Evolutionary conservation across 2,797 vertebrate species (phyloP), one percentile per base, ranked within the genome.

Genomic region (Sebastolobus alascanus): DNA sequence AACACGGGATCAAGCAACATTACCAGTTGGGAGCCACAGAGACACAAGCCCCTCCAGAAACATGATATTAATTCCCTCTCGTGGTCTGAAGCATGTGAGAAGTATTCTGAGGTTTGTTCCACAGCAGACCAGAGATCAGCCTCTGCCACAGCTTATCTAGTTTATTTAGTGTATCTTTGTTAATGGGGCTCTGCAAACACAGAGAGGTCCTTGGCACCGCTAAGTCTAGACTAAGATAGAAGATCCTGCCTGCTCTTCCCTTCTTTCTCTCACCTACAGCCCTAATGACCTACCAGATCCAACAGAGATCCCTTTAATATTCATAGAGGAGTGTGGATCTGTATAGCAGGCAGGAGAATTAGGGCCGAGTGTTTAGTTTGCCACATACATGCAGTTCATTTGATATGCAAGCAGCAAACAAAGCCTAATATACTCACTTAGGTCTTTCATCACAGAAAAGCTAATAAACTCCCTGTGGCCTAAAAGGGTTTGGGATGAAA

Each of bases 221-320:
- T 75, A 35, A 90, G 95, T 96, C 96, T 96, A 95, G 95, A 95
- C 95, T 86, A 70, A 71, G 63, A 86, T 65, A 60, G 20, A 27
- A 80, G 68, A 75, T 64, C 71, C 71, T 73, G 37, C 75, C 55
- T 58, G 6, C 67, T 81, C 72, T 58, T 31, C 69, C 52, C 58
- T 52, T 37, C 58, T 27, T 80, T 50, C 66, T 88, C 92, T 88
- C 92, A 92, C 92, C 89, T 85, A 58, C 55, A 68, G 70, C 86
- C 80, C 84, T 89, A 88, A 90, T 93, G 84, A 88, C 71, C 83
- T 84, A 75, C 84, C 65, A 61, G 79, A 85, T 77, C 79, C 89
- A 89, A 85, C 88, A 71, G 80, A 89, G 85, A 81, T 68, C 31
- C 54, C 79, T 90, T 95, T 93, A 88, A 89, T 93, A 95, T 96